phyloP scores from a whole-genome alignment of 30 jellyfish, hydroid and myxozoan genomes.

The Catostylus mosaicus region DNA sequence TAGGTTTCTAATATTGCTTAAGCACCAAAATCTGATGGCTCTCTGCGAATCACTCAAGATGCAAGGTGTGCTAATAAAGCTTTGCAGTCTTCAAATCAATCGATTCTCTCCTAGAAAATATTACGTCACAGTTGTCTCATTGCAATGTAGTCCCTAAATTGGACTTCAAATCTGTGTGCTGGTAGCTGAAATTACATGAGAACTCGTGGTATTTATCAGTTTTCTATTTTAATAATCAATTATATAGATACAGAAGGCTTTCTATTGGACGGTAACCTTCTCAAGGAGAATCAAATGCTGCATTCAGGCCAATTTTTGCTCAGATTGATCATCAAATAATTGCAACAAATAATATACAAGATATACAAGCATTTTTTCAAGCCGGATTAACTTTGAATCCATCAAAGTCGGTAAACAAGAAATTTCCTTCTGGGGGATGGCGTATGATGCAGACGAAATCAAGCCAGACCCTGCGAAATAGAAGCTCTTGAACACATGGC shows the following conservation, averaged over 20 bases:
- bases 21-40: neutral
- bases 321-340: neutral
- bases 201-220: neutral
- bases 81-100: neutral
- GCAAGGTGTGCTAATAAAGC: neutral
- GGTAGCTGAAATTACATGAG: neutral
- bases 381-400: neutral
- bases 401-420: neutral
- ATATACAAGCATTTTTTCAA: neutral
- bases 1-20: neutral
- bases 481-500: neutral
- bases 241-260: neutral
- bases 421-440: slow-evolving; percentile 1
- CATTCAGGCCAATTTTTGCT: neutral
- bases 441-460: neutral
- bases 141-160: neutral
- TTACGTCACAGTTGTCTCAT: neutral
- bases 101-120: neutral
- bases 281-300: neutral
- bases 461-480: neutral
- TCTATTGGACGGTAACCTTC: neutral
- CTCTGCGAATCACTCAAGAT: neutral
- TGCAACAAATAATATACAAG: neutral
- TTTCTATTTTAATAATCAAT: neutral
- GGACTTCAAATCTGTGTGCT: neutral